A percentile compares a stretch with the other conserved stretches of the same genome.
Conservation (phyloP, 1,140 invertebrate species). For the Calephelis nemesis region DNA sequence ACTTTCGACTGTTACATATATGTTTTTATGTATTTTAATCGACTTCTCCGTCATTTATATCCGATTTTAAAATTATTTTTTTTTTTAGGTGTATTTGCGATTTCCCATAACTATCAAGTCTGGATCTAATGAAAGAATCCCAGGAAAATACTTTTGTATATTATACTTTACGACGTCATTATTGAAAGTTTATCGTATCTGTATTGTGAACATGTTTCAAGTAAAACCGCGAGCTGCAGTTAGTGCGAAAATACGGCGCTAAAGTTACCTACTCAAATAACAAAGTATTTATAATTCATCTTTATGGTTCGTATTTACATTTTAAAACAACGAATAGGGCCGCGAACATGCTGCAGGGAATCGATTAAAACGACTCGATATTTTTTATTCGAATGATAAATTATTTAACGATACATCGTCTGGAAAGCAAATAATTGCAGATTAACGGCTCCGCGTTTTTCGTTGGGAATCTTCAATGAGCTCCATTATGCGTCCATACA, state of each 20-base stretch:
- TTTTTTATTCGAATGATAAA: slow-evolving; percentile 27
- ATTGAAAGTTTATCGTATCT: too few relatives aligned
- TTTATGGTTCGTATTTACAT: slow-evolving; percentile 8
- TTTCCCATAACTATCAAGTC: too few relatives aligned
- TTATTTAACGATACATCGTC: slow-evolving; percentile 21
- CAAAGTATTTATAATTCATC: slow-evolving; percentile 16
- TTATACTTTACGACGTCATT: too few relatives aligned
- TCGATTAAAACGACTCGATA: slow-evolving; percentile 24
- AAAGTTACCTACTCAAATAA: neutral
- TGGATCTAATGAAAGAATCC: too few relatives aligned
- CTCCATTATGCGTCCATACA: slow-evolving; percentile 17
- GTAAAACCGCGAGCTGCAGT: too few relatives aligned
- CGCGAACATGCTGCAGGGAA: slow-evolving; percentile 8
- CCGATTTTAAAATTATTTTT: too few relatives aligned
- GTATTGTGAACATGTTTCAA: too few relatives aligned
- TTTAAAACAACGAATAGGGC: slow-evolving; percentile 10
- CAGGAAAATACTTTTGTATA: too few relatives aligned
- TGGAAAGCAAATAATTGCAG: slow-evolving; percentile 23
- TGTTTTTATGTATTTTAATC: too few relatives aligned
- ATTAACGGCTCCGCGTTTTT: slow-evolving; percentile 20
- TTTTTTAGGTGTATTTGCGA: too few relatives aligned
- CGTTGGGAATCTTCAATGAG: slow-evolving; percentile 5
- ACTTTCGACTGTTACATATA: too few relatives aligned
- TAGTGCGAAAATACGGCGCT: neutral
- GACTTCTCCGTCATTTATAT: too few relatives aligned